Evolutionary conservation across 2,888 invertebrate genomes (phyloP).

Genomic region (Sthenelais limicola): DNA sequence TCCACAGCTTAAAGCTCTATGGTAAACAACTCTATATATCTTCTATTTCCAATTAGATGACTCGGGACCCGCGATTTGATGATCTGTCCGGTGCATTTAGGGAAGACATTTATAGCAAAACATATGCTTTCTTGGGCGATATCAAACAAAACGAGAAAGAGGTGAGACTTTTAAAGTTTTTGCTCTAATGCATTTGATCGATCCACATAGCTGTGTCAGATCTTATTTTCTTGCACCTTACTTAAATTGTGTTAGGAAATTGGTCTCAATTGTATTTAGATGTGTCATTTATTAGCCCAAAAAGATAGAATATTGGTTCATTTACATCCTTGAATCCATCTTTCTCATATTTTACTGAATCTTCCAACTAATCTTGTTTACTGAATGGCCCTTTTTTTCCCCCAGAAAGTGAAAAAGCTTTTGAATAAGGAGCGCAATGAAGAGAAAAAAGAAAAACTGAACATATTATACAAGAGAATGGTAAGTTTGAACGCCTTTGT

Average conservation of each 20-base stretch:
- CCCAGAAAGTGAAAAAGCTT: constrained; percentile 59
- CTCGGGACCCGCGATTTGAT: constrained; percentile 90
- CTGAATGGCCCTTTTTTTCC: constrained; percentile 1
- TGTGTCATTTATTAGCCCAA: too few relatives aligned
- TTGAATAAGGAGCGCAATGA: constrained; percentile 78
- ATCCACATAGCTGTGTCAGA: too few relatives aligned
- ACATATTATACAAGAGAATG: constrained; percentile 82
- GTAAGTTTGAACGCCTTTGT: constrained; percentile 64
- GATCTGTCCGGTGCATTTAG: constrained; percentile 86
- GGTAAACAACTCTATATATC: background rate
- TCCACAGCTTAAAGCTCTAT: too few relatives aligned
- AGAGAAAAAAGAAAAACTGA: constrained; percentile 79
- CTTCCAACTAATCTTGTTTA: too few relatives aligned
- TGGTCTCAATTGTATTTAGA: too few relatives aligned
- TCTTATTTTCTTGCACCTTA: too few relatives aligned
- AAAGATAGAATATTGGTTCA: too few relatives aligned
- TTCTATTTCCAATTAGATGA: constrained; percentile 34
- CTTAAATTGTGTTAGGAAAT: too few relatives aligned
- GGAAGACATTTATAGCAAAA: constrained; percentile 80
- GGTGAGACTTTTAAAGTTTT: too few relatives aligned
- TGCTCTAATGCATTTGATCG: too few relatives aligned
- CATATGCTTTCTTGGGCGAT: constrained; percentile 85
- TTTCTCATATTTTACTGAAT: too few relatives aligned
- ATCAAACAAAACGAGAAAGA: constrained; percentile 81
- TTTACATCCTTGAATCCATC: too few relatives aligned